Base-by-base conservation (phyloP, 2,888 invertebrate genomes). In the Alloscopus bannaensis region DNA sequence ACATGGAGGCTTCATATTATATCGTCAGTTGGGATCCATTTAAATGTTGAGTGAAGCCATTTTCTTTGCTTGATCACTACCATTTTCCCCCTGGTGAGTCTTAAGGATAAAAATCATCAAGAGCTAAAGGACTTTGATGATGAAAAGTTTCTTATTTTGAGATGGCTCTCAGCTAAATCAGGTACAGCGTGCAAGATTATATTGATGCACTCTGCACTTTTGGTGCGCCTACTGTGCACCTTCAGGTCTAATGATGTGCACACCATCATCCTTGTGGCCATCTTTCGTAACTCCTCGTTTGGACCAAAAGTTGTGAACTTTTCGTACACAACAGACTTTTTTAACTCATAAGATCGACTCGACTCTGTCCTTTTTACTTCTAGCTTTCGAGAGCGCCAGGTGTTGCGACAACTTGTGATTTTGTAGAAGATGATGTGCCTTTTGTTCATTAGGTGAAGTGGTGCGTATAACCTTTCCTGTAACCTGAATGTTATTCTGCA, bases 341-440 rank as follows among this genome's bases (percentile, higher is more conserved):
- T 52, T 36, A 16, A 55, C 18, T 55, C 20, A 20, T 55, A 0
- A 26, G 11, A 40, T 40, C 59, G 24, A n/a, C n/a, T n/a, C n/a
- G n/a, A n/a, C n/a, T n/a, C n/a, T n/a, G n/a, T n/a, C n/a, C n/a
- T n/a, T n/a, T n/a, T n/a, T n/a, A n/a, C n/a, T n/a, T n/a, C n/a
- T 24, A 13, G 16, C 18, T 20, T 20, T n/a, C 47, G 60, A 59
- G 40, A 47, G 60, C 16, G 31, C 70, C 70, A 70, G 70, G 70
- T 70, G 70, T 70, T 57, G 36, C 47, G 45, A 24, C 31, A 70
- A 70, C 70, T 70, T 47, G 59, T 70, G 60, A 59, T 60, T 59
- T 60, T 70, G 6, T 28, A 60, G 13, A 36, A 13, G 36, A 13
- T 36, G 6, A 36, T 36, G 6, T 6, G 36, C 6, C 13, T 6